Conservation (phyloP, 1,140 invertebrate species). For the Paralvinella palmiformis region DNA sequence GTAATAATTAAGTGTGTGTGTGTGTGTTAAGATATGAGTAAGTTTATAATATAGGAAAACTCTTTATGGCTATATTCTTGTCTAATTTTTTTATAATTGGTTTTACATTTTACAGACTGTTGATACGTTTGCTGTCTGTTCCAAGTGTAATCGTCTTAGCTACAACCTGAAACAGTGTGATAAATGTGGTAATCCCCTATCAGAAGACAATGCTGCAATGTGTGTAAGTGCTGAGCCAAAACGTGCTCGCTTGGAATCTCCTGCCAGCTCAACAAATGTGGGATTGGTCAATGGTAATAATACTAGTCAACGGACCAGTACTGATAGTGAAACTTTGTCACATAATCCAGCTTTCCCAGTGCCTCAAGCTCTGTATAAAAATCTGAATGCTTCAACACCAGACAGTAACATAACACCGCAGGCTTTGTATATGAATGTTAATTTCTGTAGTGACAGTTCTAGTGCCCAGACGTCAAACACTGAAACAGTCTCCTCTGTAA, state of each 20-base stretch:
- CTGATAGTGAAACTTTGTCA: not conserved
- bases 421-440: too few species aligned
- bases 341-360: not conserved
- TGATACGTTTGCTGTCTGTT: slow-evolving; percentile 6
- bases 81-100: too few species aligned
- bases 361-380: not conserved
- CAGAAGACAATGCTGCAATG: slow-evolving; percentile 7
- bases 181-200: slow-evolving; percentile 8
- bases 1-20: too few species aligned
- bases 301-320: not conserved
- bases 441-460: too few species aligned
- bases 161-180: slow-evolving; percentile 10
- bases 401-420: too few species aligned
- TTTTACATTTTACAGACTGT: slow-evolving; percentile 6
- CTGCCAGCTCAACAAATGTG: not conserved
- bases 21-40: too few species aligned
- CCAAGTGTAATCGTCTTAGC: slow-evolving; percentile 9
- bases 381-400: not conserved
- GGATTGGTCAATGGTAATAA: not conserved
- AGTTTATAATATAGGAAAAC: too few species aligned
- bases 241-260: not conserved
- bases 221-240: slow-evolving; percentile 14
- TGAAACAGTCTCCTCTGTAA: too few species aligned
- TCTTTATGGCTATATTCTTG: too few species aligned
- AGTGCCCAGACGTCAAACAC: too few species aligned